phyloP scores from a whole-genome alignment of 2,797 vertebrate genomes.

The Enteromius paludinosus region DNA sequence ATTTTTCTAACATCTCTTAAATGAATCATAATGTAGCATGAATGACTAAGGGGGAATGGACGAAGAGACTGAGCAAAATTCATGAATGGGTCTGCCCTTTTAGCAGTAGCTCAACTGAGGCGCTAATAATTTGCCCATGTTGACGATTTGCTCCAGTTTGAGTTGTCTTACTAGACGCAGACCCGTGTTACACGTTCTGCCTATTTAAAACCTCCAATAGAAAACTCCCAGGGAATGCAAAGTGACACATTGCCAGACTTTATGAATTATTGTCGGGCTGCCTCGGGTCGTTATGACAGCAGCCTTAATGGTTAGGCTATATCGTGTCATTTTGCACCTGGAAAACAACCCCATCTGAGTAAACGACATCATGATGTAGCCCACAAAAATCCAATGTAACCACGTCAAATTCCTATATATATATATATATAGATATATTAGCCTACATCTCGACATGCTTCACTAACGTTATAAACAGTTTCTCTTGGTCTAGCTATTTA shows the following conservation, averaged over 20 bases:
- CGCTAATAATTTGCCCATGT: slow-evolving; percentile 47
- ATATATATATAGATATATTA: too few relatives aligned
- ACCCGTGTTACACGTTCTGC: slow-evolving; percentile 6
- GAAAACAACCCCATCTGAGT: slow-evolving; percentile 8
- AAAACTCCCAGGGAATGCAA: neutral
- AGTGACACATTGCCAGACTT: slow-evolving; percentile 18
- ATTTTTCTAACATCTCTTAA: slow-evolving; percentile 12
- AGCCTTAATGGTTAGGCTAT: slow-evolving; percentile 15
- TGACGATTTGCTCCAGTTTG: slow-evolving; percentile 39
- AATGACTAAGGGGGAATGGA: slow-evolving; percentile 27
- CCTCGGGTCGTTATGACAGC: slow-evolving; percentile 52
- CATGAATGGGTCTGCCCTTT: slow-evolving; percentile 48
- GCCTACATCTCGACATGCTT: neutral
- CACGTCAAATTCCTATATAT: neutral
- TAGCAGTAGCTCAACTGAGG: slow-evolving; percentile 37
- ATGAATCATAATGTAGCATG: slow-evolving; percentile 15
- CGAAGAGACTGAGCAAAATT: slow-evolving; percentile 21
- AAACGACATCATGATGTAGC: neutral
- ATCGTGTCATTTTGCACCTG: slow-evolving; percentile 36
- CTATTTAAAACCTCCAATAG: slow-evolving; percentile 9
- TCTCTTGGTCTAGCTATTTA: neutral
- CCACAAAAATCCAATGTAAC: neutral
- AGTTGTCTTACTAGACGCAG: slow-evolving; percentile 17
- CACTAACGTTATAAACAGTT: neutral
- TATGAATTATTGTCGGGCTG: slow-evolving; percentile 37